phyloP scores from a whole-genome alignment of 2,113 vertebrate genomes.

The Macrotis lagotis region DNA sequence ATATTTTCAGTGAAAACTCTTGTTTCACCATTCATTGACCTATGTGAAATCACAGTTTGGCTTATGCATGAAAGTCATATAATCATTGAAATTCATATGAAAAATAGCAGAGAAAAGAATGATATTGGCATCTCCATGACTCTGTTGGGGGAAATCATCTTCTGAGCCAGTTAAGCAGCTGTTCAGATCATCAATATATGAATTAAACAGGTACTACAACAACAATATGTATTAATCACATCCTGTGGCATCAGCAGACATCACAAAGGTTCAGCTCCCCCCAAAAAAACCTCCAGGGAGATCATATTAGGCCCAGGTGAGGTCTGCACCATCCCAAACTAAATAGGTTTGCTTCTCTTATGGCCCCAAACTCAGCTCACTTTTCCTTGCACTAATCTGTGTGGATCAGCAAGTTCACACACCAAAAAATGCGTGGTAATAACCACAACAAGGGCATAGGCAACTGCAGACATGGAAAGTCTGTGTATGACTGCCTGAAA shows the following conservation, averaged over 20 bases:
- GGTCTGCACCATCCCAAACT: not conserved
- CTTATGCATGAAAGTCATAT: constrained; percentile 60
- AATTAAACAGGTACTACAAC: constrained; percentile 28
- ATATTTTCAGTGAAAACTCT: constrained; percentile 58
- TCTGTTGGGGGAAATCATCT: constrained; percentile 7
- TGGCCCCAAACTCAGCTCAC: constrained; percentile 12
- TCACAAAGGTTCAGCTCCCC: constrained; percentile 1
- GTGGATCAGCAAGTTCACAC: constrained; percentile 50
- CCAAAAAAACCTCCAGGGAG: too few species aligned
- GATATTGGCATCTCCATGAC: constrained; percentile 25
- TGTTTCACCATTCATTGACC: constrained; percentile 48
- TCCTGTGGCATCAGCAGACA: constrained; percentile 37
- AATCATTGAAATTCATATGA: constrained; percentile 67
- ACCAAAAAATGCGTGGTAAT: constrained; percentile 48
- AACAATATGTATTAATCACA: constrained; percentile 52
- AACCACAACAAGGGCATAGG: constrained; percentile 56
- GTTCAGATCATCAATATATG: constrained; percentile 54
- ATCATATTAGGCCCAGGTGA: too few species aligned
- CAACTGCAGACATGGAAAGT: constrained; percentile 43
- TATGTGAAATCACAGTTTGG: constrained; percentile 66
- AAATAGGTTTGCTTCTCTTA: not conserved
- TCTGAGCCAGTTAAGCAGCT: constrained; percentile 70
- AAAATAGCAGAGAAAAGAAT: constrained; percentile 57
- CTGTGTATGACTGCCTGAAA: not conserved
- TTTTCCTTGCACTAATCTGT: constrained; percentile 42